These are phyloP conservation scores for Monoplex corrugatus DNA, from an alignment of 2,888 invertebrate genomes.

Conservation along the genomic window DNA sequence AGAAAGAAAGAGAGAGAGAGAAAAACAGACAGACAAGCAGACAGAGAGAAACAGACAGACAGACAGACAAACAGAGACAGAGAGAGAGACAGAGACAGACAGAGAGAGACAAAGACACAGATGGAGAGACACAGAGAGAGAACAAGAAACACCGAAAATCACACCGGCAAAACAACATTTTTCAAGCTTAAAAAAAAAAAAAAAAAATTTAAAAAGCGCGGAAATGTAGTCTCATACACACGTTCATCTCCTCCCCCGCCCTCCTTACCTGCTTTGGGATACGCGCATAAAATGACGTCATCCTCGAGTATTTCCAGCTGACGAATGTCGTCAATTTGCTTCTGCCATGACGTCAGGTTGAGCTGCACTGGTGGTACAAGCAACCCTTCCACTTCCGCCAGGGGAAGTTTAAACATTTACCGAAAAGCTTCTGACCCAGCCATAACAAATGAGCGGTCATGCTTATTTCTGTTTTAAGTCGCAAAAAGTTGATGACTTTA, in stretches of 20 bases:
- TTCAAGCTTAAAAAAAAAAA: background rate
- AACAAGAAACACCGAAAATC: background rate
- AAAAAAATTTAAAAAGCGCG: background rate
- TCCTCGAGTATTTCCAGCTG: constrained; percentile 35
- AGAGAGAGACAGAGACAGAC: no score
- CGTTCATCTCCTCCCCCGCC: background rate
- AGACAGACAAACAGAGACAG: background rate
- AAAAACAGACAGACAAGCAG: background rate
- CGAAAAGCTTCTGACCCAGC: no score
- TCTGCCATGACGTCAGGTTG: background rate
- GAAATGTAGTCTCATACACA: background rate
- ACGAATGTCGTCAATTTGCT: constrained; percentile 30
- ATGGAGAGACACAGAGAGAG: no score
- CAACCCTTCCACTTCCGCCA: constrained; percentile 42
- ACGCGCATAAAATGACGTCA: constrained; percentile 42
- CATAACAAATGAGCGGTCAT: no score
- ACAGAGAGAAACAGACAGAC: background rate
- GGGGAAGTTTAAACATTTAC: no score
- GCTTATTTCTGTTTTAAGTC: no score
- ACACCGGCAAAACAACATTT: background rate
- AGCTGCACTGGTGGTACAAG: constrained; percentile 22
- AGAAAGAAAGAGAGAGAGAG: no score
- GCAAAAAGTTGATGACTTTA: no score
- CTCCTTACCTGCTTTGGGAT: constrained; percentile 42
- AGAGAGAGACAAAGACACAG: no score